Evolutionary conservation across 2,888 invertebrate species (phyloP), one percentile per base, ranked within the genome.

Genomic region (Lycaena phlaeas): DNA sequence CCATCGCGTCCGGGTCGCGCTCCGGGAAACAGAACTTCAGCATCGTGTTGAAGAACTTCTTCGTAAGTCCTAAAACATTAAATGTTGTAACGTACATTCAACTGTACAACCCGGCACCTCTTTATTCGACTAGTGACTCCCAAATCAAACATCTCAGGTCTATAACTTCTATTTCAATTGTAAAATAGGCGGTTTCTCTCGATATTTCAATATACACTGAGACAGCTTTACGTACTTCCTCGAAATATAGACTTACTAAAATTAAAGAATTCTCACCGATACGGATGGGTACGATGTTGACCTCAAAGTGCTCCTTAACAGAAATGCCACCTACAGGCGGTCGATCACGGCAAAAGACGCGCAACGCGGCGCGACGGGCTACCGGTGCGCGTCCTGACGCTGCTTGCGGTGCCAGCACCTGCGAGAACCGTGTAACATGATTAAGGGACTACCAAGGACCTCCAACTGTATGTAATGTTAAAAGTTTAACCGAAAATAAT

Each of bases 311-410:
- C 66, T 99, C 98, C 70, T 98, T 99, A 9, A 99, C 96, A 0
- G 97, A 94, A 54, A 99, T 99, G 2, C 99, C 99, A n/a, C 97
- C 98, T 4, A 98, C 98, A 0, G 97, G 97, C 31, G 96, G 95
- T 52, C 94, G 92, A 77, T 98, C 98, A 44, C 97, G 88, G 56
- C 98, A 98, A 76, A 97, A 96, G 34, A 99, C 93, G 48, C 98
- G 88, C 49, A 99, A 78, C 12, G 97, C 95, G 61, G 96, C 90
- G 76, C 95, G 95, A 27, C 96, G 89, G 44, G 97, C 96, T 17
- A 97, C 91, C 0, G 96, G 96, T 87, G 96, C 95, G 40, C 95
- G 93, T 4, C 91, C 91, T 7, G 71, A 69, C 44, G 81, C 64
- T 44, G 75, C 79, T 30, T 70, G 69, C 1, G 85, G 85, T 0